Conservation (phyloP, 1,140 invertebrate species). For the Drosophila willistoni region DNA sequence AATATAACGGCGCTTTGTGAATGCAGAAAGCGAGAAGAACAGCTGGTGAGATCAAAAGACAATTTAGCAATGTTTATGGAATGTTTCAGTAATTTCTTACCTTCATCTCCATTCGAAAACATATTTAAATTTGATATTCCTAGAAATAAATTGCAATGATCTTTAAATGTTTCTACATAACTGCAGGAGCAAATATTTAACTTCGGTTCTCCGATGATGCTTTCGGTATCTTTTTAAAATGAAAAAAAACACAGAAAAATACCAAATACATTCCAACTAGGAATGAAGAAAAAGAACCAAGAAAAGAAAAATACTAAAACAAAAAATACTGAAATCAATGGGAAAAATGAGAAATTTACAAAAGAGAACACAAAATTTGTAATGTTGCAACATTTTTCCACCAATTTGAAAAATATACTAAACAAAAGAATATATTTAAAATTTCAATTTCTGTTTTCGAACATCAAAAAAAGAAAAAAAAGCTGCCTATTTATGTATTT, state of each 20-base stretch:
- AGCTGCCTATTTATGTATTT: constrained; percentile 63
- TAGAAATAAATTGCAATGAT: too few species aligned
- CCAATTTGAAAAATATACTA: constrained; percentile 58
- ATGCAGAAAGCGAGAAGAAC: too few species aligned
- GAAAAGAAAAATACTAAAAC: constrained; percentile 56
- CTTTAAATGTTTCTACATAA: neutral
- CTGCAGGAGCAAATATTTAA: neutral
- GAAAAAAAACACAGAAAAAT: constrained; percentile 42
- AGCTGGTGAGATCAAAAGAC: too few species aligned
- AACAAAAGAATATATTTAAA: constrained; percentile 22
- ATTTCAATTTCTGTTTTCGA: constrained; percentile 47
- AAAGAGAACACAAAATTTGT: neutral
- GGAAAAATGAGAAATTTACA: constrained; percentile 32
- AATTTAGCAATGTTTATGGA: too few species aligned
- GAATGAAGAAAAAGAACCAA: constrained; percentile 71
- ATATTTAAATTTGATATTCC: too few species aligned
- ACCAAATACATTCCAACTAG: constrained; percentile 33
- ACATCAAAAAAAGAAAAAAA: constrained; percentile 42
- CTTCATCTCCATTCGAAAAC: too few species aligned
- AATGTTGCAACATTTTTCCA: constrained; percentile 67
- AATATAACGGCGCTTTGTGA: too few species aligned
- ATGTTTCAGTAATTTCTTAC: too few species aligned
- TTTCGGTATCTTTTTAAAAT: neutral
- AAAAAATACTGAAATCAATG: constrained; percentile 33
- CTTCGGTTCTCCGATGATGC: neutral